Evolutionary conservation across 2,113 vertebrate species (phyloP).

Genomic region (Vanacampus margaritifer): DNA sequence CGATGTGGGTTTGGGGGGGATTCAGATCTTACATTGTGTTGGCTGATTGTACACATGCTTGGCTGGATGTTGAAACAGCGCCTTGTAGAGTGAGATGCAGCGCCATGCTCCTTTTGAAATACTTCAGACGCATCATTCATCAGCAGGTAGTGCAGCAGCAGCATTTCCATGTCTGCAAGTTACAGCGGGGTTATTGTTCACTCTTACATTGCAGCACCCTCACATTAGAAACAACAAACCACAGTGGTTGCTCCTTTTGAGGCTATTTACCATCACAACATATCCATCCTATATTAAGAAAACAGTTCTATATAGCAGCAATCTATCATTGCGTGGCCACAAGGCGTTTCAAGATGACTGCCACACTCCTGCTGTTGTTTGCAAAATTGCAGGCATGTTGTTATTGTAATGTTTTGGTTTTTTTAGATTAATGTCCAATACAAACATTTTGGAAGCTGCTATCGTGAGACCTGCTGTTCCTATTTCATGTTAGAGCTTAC

Average conservation of each 20-base stretch:
- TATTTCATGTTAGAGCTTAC: conserved; percentile 18
- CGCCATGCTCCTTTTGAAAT: conserved; percentile 67
- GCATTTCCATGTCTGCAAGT: conserved; percentile 50
- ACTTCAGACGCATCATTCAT: conserved; percentile 69
- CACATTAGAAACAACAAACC: conserved; percentile 17
- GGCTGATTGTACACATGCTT: conserved; percentile 67
- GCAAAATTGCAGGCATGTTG: neutral
- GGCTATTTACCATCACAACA: conserved; percentile 21
- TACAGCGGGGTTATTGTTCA: conserved; percentile 50
- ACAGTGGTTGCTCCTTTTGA: conserved; percentile 22
- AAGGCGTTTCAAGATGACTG: neutral
- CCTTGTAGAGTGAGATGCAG: conserved; percentile 68
- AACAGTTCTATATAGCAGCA: neutral
- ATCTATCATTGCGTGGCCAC: neutral
- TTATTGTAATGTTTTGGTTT: neutral
- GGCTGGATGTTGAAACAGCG: conserved; percentile 64
- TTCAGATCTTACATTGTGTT: conserved; percentile 68
- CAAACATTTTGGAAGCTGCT: conserved; percentile 8
- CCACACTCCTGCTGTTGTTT: neutral
- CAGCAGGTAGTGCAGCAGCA: conserved; percentile 50
- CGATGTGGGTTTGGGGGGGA: conserved; percentile 58
- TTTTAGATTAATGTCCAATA: neutral
- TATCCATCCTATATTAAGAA: conserved; percentile 18
- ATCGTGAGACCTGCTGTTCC: conserved; percentile 18
- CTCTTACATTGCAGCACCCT: conserved; percentile 17